phyloP scores from a whole-genome alignment of 2,113 vertebrate genomes.

The Cryptotis parvus region DNA sequence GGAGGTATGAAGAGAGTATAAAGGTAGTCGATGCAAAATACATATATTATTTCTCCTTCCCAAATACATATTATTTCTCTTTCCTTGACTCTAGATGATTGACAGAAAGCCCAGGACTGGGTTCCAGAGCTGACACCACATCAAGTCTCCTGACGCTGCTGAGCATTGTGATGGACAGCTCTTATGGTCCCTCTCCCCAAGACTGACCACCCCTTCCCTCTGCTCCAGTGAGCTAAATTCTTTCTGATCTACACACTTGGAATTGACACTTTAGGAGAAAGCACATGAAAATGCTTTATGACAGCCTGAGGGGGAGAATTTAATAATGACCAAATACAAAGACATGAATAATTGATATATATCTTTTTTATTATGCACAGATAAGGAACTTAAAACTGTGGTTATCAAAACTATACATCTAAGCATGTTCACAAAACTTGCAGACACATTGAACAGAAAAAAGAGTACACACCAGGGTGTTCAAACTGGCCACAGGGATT shows the following conservation, averaged over 20 bases:
- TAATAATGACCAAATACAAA: constrained; percentile 52
- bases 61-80: background rate
- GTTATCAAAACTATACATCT: constrained; percentile 90
- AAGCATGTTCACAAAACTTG: constrained; percentile 83
- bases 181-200: too few species aligned
- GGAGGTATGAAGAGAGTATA: background rate
- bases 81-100: background rate
- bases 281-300: background rate
- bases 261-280: background rate
- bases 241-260: background rate
- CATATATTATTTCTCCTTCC: background rate
- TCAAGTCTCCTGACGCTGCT: background rate
- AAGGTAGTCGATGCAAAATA: background rate
- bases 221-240: background rate
- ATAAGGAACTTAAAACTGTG: constrained; percentile 86
- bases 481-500: constrained; percentile 89
- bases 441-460: constrained; percentile 82
- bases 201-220: background rate
- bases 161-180: background rate
- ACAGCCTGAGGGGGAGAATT: background rate
- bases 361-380: constrained; percentile 92
- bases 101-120: background rate
- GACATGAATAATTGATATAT: constrained; percentile 83
- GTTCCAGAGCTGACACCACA: background rate
- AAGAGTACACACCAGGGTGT: constrained; percentile 81